Base-by-base conservation (phyloP, 2,888 invertebrate species). In the Erynnis tages region DNA sequence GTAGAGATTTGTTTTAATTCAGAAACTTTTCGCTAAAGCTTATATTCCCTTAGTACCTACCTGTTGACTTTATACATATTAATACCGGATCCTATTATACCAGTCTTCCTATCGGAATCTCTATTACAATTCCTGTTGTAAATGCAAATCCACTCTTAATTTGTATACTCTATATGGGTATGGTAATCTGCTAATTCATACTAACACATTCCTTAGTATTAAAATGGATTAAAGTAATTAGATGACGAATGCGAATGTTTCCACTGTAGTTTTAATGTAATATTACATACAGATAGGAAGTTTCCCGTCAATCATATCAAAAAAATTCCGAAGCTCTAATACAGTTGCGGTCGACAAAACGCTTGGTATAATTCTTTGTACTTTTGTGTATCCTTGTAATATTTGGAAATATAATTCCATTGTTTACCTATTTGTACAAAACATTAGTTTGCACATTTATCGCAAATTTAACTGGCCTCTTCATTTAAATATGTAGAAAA, bases 171-270 rank as follows among this genome's bases (percentile, higher is more conserved):
- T 11, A 48, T 40, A 7, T 14, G n/a, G 0, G 29, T 21, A 49
- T 49, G 40, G 23, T 21, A 40, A 49, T 49, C n/a, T 49, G 40
- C 32, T 21, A 40, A 49, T 49, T 11, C 55, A 41, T 40, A 41
- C 54, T 55, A 44, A 56, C 41, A 54, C 54, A 56, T 53, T 27
- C 47, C 57, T 37, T 17, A 23, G 13, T 32, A 49, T 49, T 40
- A 41, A 49, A 30, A 49, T 49, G 48, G 16, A 32, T 41, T 40
- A 49, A 13, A 40, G 40, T 41, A 56, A 62, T 59, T 60, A 59
- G 55, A 57, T 61, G 60, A 60, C 53, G 52, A 44, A 49, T 47
- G 40, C 34, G 25, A 41, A 49, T 10, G 40, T 41, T 49, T 49
- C 48, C 48, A 49, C 30, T 30, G 23, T 7, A 17, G 29, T n/a